These are phyloP conservation scores for Melanocharis versteri DNA, from an alignment of 2,113 vertebrate genomes.

Conservation along the genomic window DNA sequence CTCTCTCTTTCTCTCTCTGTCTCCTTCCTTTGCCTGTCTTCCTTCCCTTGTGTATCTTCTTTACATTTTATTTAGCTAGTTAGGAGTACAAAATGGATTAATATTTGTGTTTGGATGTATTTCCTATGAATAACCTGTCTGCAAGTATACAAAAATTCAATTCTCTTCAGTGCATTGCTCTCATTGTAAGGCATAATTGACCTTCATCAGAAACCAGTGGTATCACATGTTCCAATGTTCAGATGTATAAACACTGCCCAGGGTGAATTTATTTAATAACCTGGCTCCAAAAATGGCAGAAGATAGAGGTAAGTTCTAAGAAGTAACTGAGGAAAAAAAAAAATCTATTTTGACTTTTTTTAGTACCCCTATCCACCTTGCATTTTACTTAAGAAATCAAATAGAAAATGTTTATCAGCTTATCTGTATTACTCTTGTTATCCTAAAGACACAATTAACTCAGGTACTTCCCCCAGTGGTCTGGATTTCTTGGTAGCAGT, in stretches of 20 bases:
- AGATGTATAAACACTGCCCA: not conserved
- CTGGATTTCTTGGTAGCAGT: not conserved
- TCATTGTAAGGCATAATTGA: not conserved
- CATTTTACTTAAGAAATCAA: not conserved
- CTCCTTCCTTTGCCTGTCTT: accelerated
- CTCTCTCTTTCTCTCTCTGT: accelerated
- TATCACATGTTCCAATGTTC: not conserved
- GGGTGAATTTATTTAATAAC: not conserved
- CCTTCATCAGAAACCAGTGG: not conserved
- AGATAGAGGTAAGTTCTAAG: not conserved
- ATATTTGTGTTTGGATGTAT: not conserved
- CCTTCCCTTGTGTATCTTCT: accelerated
- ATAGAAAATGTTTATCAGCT: not conserved
- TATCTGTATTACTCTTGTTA: not conserved
- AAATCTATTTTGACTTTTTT: not conserved
- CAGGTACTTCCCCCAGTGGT: not conserved
- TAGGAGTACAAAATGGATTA: not conserved
- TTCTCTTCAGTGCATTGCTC: not conserved
- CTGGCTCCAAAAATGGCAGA: not conserved
- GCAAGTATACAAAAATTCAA: not conserved
- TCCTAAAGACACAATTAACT: not conserved
- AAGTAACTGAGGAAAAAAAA: not conserved
- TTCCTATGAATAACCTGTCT: not conserved
- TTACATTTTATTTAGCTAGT: not conserved
- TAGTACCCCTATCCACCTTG: accelerated